Evolutionary conservation across 2,113 vertebrate species (phyloP), one percentile per base, ranked within the genome.

Genomic region (Arothron firmamentum): DNA sequence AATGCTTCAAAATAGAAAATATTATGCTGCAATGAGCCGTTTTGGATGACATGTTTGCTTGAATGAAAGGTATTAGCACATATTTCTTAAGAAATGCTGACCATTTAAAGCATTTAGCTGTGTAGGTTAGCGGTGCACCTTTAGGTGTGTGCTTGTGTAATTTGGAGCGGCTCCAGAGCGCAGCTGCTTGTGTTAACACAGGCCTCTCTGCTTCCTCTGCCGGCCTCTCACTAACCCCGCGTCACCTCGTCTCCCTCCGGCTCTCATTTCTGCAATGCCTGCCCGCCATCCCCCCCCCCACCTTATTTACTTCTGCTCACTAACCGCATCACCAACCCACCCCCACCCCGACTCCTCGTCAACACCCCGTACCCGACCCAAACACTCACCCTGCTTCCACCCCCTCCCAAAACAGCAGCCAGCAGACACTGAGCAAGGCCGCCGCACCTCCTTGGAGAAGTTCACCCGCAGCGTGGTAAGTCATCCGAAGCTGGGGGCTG

Each of bases 391-490:
- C 75, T 82, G 75, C 82, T 75, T 64, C 79, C 80, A 75, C 67
- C 43, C 43, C 43, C 79, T 72, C 82, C 85, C 88, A 79, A 62
- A 85, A 88, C 82, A 85, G 84, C 78, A 89, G 90, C 94, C 95
- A 93, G 91, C 92, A 91, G 95, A 96, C 89, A 94, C 92, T 90
- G 94, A 95, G 82, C 95, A 95, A 93, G 95, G 94, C 88, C 94
- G 94, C 90, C 95, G 96, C 91, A 97, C 95, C 88, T 98, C 96
- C 90, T 86, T 98, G 94, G 95, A 98, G 94, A 98, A 97, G 90
- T 96, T 98, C 92, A 98, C 95, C 79, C 95, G 94, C 93, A 96
- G 93, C 2, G 86, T 97, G 96, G 95, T 97, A 94, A 96, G 95
- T 97, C 88, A 78, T 48, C 62, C 58, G 74, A 67, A 72, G 77